A percentile compares a stretch with the other conserved stretches of the same genome.
These are phyloP conservation scores for Melieria picta DNA, from an alignment of 2,888 invertebrate species.

Conservation along the genomic window DNA sequence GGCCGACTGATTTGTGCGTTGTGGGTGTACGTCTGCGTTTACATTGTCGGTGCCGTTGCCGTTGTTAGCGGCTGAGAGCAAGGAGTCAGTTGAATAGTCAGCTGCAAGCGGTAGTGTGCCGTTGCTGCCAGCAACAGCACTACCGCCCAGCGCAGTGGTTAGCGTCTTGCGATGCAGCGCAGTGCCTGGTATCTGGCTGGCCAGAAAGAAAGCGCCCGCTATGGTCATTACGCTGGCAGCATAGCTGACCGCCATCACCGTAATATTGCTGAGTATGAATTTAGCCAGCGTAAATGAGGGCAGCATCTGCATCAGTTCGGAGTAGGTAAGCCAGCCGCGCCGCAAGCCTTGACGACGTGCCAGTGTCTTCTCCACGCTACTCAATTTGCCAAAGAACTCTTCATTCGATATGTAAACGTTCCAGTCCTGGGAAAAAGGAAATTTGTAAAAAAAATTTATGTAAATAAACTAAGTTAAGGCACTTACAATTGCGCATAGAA, in stretches of 20 bases:
- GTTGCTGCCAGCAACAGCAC: not conserved
- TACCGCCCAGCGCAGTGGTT: conserved; percentile 18
- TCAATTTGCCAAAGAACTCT: conserved; percentile 79
- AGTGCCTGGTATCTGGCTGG: conserved; percentile 68
- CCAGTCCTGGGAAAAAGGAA: conserved; percentile 75
- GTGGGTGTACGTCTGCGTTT: conserved; percentile 13
- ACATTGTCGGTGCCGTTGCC: not conserved
- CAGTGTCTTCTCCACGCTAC: conserved; percentile 76
- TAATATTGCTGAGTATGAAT: conserved; percentile 59
- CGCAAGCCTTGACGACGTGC: conserved; percentile 77
- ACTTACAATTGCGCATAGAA: conserved; percentile 89
- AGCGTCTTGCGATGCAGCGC: conserved; percentile 55
- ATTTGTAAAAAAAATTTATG: not conserved
- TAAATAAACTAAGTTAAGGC: not conserved
- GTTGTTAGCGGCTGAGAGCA: not conserved
- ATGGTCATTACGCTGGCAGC: conserved; percentile 65
- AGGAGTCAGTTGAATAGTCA: conserved; percentile 9
- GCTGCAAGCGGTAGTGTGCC: conserved; percentile 12
- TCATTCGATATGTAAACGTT: conserved; percentile 81
- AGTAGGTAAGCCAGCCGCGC: conserved; percentile 86
- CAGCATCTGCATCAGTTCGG: conserved; percentile 73
- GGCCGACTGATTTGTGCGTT: conserved; percentile 12
- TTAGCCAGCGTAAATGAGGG: conserved; percentile 62
- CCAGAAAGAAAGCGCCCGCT: conserved; percentile 67
- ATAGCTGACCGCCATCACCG: conserved; percentile 63